Percentiles rank a stretch among this genome's conserved stretches.
These are phyloP conservation scores for Rhinophrynus dorsalis DNA, from an alignment of 2,797 vertebrate genomes.

Conservation along the genomic window DNA sequence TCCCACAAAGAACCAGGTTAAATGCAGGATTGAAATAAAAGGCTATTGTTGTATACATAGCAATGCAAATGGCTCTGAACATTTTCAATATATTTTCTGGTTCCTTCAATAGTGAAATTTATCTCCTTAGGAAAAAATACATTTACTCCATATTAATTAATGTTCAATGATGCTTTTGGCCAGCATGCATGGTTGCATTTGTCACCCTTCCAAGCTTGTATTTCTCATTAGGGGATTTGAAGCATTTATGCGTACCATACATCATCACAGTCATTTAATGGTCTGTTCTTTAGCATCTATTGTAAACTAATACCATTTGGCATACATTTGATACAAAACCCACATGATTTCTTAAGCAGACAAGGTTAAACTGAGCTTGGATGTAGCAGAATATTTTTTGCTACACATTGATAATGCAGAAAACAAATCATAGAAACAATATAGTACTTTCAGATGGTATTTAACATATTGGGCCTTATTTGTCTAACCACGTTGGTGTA, in stretches of 20 bases:
- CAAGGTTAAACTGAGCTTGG: background rate
- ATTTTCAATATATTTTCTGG: constrained; percentile 26
- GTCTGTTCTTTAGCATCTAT: constrained; percentile 18
- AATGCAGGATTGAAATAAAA: constrained; percentile 25
- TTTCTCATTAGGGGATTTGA: background rate
- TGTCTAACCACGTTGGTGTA: too few species aligned
- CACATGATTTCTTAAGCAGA: background rate
- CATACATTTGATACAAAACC: background rate
- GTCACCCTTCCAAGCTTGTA: constrained; percentile 4
- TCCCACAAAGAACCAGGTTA: constrained; percentile 24
- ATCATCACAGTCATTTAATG: constrained; percentile 8
- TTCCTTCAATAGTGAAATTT: constrained; percentile 14
- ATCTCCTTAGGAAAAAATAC: constrained; percentile 23
- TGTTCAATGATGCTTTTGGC: constrained; percentile 9
- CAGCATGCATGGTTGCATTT: background rate
- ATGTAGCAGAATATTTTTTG: background rate
- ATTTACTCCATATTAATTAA: constrained; percentile 5
- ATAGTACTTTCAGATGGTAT: too few species aligned
- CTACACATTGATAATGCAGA: too few species aligned
- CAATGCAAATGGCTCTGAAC: background rate
- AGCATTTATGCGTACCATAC: constrained; percentile 13
- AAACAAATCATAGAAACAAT: too few species aligned
- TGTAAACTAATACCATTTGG: constrained; percentile 12
- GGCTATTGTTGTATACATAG: constrained; percentile 25
- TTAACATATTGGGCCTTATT: too few species aligned